Percentiles rank a stretch among this genome's conserved stretches.
Conservation (phyloP, 2,888 invertebrate genomes). For the Glaucopsyche alexis region DNA sequence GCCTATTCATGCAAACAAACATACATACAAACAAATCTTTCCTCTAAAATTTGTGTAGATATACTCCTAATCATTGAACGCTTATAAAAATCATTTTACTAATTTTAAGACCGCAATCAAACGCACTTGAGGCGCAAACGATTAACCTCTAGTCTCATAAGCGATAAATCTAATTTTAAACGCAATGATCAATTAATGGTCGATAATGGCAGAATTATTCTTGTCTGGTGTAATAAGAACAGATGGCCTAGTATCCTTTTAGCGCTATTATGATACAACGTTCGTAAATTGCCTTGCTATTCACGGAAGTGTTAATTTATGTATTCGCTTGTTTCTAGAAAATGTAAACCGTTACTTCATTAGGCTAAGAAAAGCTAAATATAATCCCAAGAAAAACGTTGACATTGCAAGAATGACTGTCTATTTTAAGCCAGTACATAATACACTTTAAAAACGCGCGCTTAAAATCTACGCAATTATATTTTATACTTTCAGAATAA, state of each 20-base stretch:
- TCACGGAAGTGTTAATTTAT: not conserved
- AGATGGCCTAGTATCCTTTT: constrained; percentile 9
- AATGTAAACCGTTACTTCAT: not conserved
- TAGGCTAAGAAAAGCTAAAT: not conserved
- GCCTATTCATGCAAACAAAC: too few relatives aligned
- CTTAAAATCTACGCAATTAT: too few relatives aligned
- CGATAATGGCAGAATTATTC: constrained; percentile 2
- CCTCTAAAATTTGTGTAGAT: too few relatives aligned
- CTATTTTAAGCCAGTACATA: too few relatives aligned
- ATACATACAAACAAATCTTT: too few relatives aligned
- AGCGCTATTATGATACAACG: not conserved
- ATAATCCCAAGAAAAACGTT: too few relatives aligned
- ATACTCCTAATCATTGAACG: too few relatives aligned
- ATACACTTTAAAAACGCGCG: too few relatives aligned
- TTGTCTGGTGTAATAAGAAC: constrained; percentile 11
- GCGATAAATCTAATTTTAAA: constrained; percentile 11
- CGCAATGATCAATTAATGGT: not conserved
- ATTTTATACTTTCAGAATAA: too few relatives aligned
- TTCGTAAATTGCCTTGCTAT: not conserved
- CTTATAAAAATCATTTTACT: too few relatives aligned
- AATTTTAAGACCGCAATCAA: not conserved
- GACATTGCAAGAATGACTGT: too few relatives aligned
- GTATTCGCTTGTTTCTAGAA: not conserved
- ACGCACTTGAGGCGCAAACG: not conserved
- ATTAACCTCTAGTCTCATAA: not conserved